Evolutionary conservation across 2,888 invertebrate species (phyloP).

Genomic region (Tachina grossa): DNA sequence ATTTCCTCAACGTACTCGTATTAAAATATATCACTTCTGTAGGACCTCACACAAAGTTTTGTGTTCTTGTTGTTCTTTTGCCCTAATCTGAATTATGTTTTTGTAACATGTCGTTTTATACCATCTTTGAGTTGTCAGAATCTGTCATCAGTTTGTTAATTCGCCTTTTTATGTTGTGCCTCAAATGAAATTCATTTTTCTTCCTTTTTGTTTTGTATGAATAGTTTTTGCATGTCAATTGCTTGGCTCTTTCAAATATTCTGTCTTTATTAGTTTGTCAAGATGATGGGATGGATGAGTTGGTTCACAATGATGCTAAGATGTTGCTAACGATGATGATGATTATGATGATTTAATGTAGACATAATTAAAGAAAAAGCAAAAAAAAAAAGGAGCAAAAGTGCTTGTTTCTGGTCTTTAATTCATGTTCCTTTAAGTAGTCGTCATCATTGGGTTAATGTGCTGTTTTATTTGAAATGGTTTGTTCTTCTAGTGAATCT

Average conservation of each 20-base stretch:
- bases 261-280: conserved; percentile 37
- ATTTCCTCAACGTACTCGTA: too few species aligned
- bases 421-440: conserved; percentile 40
- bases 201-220: neutral
- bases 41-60: conserved; percentile 43
- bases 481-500: neutral
- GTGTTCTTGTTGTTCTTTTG: neutral
- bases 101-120: conserved; percentile 22
- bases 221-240: conserved; percentile 37
- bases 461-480: conserved; percentile 15
- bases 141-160: conserved; percentile 50
- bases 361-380: conserved; percentile 9
- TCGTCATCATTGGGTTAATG: conserved; percentile 49
- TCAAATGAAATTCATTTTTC: conserved; percentile 9
- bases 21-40: neutral
- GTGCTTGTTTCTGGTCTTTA: conserved; percentile 22
- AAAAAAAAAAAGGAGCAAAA: conserved; percentile 19
- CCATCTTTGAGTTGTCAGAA: conserved; percentile 34
- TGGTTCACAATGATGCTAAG: conserved; percentile 23
- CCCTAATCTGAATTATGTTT: conserved; percentile 25
- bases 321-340: conserved; percentile 1
- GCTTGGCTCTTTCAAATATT: conserved; percentile 31
- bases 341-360: conserved; percentile 3
- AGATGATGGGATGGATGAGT: conserved; percentile 6
- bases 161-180: conserved; percentile 3